Percentiles rank a stretch among this genome's conserved stretches.
Conservation (phyloP, 2,888 invertebrate genomes). For the Volucella zonaria region DNA sequence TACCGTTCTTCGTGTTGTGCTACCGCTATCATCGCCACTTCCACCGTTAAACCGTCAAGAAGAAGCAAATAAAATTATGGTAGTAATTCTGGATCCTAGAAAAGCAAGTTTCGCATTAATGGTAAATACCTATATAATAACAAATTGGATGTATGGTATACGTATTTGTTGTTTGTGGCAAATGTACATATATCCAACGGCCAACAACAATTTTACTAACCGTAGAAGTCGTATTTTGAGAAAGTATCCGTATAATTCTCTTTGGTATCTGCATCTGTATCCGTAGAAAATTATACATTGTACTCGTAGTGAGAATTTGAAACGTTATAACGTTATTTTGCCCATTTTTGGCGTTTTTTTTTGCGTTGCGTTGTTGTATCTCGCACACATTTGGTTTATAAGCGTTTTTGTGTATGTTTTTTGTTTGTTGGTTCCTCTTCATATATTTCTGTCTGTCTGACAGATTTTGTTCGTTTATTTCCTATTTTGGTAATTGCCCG, state of each 20-base stretch:
- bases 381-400: constrained; percentile 33
- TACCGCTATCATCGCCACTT: no score
- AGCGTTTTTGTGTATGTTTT: constrained; percentile 1
- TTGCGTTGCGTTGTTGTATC: neutral
- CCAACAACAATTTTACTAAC: constrained; percentile 23
- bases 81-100: constrained; percentile 67
- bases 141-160: constrained; percentile 35
- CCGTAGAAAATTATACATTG: constrained; percentile 40
- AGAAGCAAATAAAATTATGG: constrained; percentile 65
- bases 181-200: neutral
- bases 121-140: constrained; percentile 52
- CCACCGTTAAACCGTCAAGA: constrained; percentile 48
- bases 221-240: constrained; percentile 31
- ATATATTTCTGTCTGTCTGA: constrained; percentile 35
- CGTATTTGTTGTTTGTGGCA: constrained; percentile 5
- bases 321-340: constrained; percentile 52
- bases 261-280: constrained; percentile 14
- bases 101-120: constrained; percentile 65
- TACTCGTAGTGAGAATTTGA: constrained; percentile 1
- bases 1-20: neutral
- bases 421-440: constrained; percentile 45
- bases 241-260: constrained; percentile 16
- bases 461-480: constrained; percentile 42
- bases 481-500: constrained; percentile 54
- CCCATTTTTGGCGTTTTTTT: constrained; percentile 3